These are phyloP conservation scores for Drosophila emarginata DNA, from an alignment of 2,888 invertebrate species.

Conservation along the genomic window DNA sequence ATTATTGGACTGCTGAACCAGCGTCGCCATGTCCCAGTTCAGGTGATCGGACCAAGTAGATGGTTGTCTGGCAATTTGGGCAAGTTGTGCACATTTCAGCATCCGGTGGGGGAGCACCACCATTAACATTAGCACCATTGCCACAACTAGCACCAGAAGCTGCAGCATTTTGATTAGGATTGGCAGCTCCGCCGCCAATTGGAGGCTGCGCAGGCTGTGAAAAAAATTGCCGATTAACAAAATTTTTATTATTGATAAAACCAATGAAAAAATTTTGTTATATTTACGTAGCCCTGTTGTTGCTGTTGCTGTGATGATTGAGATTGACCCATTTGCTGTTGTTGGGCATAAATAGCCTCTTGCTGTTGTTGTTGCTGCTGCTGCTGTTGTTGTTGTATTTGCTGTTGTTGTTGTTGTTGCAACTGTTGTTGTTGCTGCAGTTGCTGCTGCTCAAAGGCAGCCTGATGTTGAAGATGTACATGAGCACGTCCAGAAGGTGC, in stretches of 20 bases:
- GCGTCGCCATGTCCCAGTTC: slow-evolving; percentile 65
- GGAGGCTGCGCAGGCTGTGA: not conserved
- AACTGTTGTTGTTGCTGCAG: slow-evolving; percentile 29
- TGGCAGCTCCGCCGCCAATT: not conserved
- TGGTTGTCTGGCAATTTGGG: slow-evolving; percentile 80
- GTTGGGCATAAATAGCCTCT: not conserved
- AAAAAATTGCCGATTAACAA: not conserved
- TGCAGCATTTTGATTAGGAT: not conserved
- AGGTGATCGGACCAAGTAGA: slow-evolving; percentile 76
- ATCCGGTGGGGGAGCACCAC: slow-evolving; percentile 48
- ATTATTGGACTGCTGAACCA: slow-evolving; percentile 43
- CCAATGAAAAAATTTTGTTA: slow-evolving; percentile 5
- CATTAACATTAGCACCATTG: slow-evolving; percentile 21
- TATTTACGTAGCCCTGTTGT: slow-evolving; percentile 61
- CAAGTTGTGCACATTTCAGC: slow-evolving; percentile 81
- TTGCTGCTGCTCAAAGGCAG: slow-evolving; percentile 38
- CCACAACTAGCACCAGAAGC: not conserved
- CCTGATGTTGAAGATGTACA: slow-evolving; percentile 44
- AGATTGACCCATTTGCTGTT: slow-evolving; percentile 33
- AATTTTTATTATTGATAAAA: not conserved
- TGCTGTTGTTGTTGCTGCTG: slow-evolving; percentile 32
- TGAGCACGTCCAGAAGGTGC: slow-evolving; percentile 51
- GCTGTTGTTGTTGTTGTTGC: slow-evolving; percentile 50
- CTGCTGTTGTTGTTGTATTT: slow-evolving; percentile 23
- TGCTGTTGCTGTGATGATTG: slow-evolving; percentile 34